A percentile compares a stretch with the other conserved stretches of the same genome.
phyloP scores from a whole-genome alignment of 53 echinoderm and acorn worm genomes.

The Holothuria leucospilota region DNA sequence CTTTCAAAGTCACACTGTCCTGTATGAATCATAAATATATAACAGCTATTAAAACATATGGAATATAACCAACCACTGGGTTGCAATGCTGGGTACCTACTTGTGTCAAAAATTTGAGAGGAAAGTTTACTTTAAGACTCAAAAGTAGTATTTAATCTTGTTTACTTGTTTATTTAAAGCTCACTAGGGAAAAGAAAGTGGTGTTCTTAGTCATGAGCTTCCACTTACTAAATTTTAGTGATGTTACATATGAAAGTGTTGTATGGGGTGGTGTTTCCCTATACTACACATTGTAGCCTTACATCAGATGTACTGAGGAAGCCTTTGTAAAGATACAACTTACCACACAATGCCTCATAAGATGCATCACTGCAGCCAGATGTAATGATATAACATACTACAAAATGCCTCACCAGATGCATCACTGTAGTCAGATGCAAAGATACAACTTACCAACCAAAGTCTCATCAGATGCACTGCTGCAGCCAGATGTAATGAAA shows the following conservation, averaged over 20 bases:
- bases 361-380: too few relatives aligned
- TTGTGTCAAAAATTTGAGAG: background rate
- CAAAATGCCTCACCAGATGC: conserved; percentile 76
- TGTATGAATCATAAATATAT: background rate
- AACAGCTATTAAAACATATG: background rate
- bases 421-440: too few relatives aligned
- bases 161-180: too few relatives aligned
- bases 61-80: background rate
- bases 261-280: too few relatives aligned
- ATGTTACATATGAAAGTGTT: too few relatives aligned
- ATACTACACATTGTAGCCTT: too few relatives aligned
- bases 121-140: too few relatives aligned
- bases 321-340: background rate
- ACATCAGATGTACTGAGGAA: too few relatives aligned
- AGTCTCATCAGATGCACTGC: conserved; percentile 76
- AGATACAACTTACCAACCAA: conserved; percentile 64
- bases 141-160: too few relatives aligned
- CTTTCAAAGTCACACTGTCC: conserved; percentile 85
- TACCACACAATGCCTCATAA: conserved; percentile 11
- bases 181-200: too few relatives aligned
- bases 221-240: too few relatives aligned
- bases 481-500: conserved; percentile 72
- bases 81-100: background rate
- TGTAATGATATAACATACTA: background rate
- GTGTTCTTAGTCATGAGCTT: too few relatives aligned